phyloP scores from a whole-genome alignment of 2,113 vertebrate species.

The Mungos mungo region DNA sequence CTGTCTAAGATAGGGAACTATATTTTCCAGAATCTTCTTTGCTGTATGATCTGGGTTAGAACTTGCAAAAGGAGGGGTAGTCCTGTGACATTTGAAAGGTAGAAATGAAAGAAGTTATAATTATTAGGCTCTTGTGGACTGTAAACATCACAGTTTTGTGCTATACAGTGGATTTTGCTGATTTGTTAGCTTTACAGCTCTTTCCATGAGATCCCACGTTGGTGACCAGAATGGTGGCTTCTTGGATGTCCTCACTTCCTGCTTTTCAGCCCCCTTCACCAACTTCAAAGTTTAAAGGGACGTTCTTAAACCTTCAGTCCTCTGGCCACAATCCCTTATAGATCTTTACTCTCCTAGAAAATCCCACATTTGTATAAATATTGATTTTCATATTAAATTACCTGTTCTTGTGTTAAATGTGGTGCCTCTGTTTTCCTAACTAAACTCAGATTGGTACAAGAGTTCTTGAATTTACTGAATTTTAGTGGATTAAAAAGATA shows the following conservation, averaged over 20 bases:
- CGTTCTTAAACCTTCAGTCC: not conserved
- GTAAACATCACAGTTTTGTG: not conserved
- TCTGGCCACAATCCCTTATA: not conserved
- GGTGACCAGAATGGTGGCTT: not conserved
- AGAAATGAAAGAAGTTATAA: slow-evolving; percentile 32
- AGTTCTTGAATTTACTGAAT: not conserved
- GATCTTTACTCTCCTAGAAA: not conserved
- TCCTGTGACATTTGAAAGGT: not conserved
- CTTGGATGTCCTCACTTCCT: not conserved
- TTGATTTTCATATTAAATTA: slow-evolving; percentile 36
- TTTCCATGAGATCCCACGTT: not conserved
- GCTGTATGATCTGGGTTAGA: not conserved
- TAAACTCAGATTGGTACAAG: not conserved
- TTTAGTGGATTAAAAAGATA: not conserved
- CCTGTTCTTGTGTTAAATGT: not conserved
- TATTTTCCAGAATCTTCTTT: slow-evolving; percentile 31
- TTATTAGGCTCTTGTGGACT: not conserved
- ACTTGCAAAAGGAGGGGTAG: not conserved
- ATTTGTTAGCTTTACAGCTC: not conserved
- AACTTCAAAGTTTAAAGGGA: not conserved
- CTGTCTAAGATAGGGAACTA: not conserved
- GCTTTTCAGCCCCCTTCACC: not conserved
- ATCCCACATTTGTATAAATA: not conserved
- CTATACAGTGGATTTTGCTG: slow-evolving; percentile 5
- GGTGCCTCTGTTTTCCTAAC: not conserved